A percentile compares a stretch with the other conserved stretches of the same genome.
Evolutionary conservation across 2,888 invertebrate genomes (phyloP).

Genomic region (Lithosia quadra): DNA sequence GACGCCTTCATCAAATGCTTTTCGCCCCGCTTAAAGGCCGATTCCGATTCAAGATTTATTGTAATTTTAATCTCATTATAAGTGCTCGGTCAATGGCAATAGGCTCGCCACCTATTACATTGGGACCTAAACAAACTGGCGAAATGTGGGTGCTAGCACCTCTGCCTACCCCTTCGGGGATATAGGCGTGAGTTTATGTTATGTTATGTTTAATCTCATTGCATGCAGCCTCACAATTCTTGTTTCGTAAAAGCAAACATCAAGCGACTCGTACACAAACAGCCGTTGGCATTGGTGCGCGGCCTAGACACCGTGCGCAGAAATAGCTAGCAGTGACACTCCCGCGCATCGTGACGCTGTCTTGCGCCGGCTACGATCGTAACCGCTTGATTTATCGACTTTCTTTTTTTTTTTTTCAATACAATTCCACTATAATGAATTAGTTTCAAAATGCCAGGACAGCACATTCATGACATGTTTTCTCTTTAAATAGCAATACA

Average conservation of each 20-base stretch:
- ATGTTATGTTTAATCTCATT: slow-evolving; percentile 8
- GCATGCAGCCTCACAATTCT: slow-evolving; percentile 7
- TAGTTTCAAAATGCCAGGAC: too few species aligned
- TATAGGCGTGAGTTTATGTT: too few species aligned
- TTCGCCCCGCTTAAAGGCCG: too few species aligned
- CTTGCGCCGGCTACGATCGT: slow-evolving; percentile 20
- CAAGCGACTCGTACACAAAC: slow-evolving; percentile 44
- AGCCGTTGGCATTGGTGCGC: slow-evolving; percentile 58
- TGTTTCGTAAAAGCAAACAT: slow-evolving; percentile 29
- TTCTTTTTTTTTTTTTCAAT: slow-evolving; percentile 43
- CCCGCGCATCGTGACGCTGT: slow-evolving; percentile 40
- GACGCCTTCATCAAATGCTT: too few species aligned
- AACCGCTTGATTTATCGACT: slow-evolving; percentile 47
- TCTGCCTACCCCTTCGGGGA: too few species aligned
- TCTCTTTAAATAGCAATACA: background rate
- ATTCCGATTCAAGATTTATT: too few species aligned
- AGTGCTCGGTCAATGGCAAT: too few species aligned
- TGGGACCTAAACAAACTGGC: too few species aligned
- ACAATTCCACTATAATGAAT: too few species aligned
- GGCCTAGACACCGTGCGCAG: slow-evolving; percentile 65
- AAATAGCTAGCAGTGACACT: slow-evolving; percentile 61
- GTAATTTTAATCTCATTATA: background rate
- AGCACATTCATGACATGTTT: background rate
- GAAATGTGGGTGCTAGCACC: too few species aligned
- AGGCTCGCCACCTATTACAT: too few species aligned